Conservation (phyloP, 2,113 vertebrate species). For the Phodopus roborovskii region DNA sequence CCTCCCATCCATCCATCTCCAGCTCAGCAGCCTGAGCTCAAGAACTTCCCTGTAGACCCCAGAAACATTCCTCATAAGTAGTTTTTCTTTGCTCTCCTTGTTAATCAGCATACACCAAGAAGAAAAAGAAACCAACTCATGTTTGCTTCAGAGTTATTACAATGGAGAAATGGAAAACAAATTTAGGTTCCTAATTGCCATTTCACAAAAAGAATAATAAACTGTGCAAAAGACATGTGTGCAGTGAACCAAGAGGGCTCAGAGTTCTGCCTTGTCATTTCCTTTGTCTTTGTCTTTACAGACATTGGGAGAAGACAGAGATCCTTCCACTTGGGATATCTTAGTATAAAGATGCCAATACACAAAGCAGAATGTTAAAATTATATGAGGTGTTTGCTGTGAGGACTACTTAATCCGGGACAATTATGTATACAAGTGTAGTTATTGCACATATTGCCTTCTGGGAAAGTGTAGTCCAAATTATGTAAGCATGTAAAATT, state of each 20-base stretch:
- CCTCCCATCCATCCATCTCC: not conserved
- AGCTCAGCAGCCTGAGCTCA: not conserved
- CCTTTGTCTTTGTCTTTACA: slow-evolving; percentile 63
- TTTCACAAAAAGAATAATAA: slow-evolving; percentile 61
- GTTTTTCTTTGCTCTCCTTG: not conserved
- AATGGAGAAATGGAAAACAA: slow-evolving; percentile 54
- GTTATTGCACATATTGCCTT: slow-evolving; percentile 78
- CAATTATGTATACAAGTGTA: slow-evolving; percentile 78
- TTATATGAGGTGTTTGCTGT: slow-evolving; percentile 69
- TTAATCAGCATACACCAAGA: not conserved
- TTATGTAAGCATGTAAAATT: slow-evolving; percentile 13
- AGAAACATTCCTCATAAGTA: not conserved
- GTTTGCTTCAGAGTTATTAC: slow-evolving; percentile 58
- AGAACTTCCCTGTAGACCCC: not conserved
- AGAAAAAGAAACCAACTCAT: not conserved
- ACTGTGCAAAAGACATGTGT: slow-evolving; percentile 29
- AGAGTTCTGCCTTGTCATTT: slow-evolving; percentile 37
- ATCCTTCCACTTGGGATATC: slow-evolving; percentile 62
- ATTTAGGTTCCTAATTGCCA: slow-evolving; percentile 69
- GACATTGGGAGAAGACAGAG: slow-evolving; percentile 39
- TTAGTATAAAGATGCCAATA: slow-evolving; percentile 74
- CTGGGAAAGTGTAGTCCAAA: slow-evolving; percentile 74
- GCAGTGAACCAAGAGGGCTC: not conserved
- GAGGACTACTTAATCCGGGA: slow-evolving; percentile 79
- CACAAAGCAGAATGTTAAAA: slow-evolving; percentile 78